Percentiles rank a stretch among this genome's conserved stretches.
phyloP scores from a whole-genome alignment of 2,113 vertebrate genomes.

The Rostratula benghalensis region DNA sequence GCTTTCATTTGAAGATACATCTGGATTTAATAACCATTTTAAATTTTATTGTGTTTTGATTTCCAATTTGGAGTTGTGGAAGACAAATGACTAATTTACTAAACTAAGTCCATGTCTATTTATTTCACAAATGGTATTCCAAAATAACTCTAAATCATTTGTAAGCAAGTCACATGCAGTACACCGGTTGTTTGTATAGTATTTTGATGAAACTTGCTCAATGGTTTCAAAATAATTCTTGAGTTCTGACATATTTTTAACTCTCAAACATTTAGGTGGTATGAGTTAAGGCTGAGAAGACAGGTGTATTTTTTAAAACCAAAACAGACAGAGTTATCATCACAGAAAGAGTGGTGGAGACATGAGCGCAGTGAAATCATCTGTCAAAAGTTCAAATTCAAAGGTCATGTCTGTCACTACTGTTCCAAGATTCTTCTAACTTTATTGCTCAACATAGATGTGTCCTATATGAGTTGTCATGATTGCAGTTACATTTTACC shows the following conservation, averaged over 20 bases:
- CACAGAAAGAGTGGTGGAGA: background rate
- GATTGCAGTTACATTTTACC: background rate
- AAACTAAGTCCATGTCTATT: constrained; percentile 24
- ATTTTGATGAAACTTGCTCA: background rate
- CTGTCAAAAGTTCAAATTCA: background rate
- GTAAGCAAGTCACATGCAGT: background rate
- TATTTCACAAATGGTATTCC: constrained; percentile 7
- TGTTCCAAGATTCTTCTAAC: background rate
- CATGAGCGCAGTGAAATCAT: background rate
- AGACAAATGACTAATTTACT: constrained; percentile 36
- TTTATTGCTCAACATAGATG: background rate
- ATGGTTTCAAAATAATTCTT: background rate
- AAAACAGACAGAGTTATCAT: background rate
- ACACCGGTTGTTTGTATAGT: background rate
- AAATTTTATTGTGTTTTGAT: constrained; percentile 49
- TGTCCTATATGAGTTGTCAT: background rate
- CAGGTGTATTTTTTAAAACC: background rate
- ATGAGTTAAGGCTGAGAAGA: background rate
- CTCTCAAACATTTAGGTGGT: background rate
- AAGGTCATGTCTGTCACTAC: background rate
- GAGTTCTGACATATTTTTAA: background rate
- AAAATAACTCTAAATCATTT: background rate
- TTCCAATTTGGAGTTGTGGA: constrained; percentile 20
- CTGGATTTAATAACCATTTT: constrained; percentile 66
- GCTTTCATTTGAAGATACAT: constrained; percentile 46